A percentile compares a stretch with the other conserved stretches of the same genome.
These are phyloP conservation scores for Sarcophaga subvicina DNA, from an alignment of 2,888 invertebrate species.

Conservation along the genomic window DNA sequence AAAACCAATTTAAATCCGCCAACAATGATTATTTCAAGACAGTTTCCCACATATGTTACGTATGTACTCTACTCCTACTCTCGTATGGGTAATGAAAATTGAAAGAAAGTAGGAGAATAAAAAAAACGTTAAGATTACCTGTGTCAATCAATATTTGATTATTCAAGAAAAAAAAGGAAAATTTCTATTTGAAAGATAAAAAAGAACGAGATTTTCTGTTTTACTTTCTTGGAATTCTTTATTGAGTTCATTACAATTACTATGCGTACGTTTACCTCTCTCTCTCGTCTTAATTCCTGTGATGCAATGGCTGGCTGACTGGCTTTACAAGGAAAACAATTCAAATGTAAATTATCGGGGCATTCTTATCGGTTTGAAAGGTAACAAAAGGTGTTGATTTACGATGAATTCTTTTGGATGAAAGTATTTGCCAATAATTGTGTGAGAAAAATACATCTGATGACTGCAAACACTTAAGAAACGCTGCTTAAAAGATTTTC, in stretches of 20 bases:
- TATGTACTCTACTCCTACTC: background rate
- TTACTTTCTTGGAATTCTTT: slow-evolving; percentile 39
- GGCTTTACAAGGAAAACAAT: slow-evolving; percentile 36
- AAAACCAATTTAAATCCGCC: slow-evolving; percentile 68
- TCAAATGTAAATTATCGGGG: slow-evolving; percentile 56
- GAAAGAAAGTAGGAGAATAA: background rate
- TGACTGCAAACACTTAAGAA: slow-evolving; percentile 36
- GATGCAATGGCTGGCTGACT: background rate
- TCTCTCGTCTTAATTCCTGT: slow-evolving; percentile 30
- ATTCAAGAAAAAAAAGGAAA: slow-evolving; percentile 45
- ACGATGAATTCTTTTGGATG: slow-evolving; percentile 57
- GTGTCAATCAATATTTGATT: slow-evolving; percentile 66
- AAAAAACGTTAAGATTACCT: slow-evolving; percentile 59
- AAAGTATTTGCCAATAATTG: background rate
- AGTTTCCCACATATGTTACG: background rate
- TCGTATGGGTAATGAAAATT: background rate
- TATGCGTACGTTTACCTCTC: background rate
- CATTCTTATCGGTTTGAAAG: slow-evolving; percentile 22
- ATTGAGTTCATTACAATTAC: slow-evolving; percentile 38
- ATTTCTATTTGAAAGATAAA: background rate
- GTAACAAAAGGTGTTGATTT: slow-evolving; percentile 65
- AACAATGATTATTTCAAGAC: slow-evolving; percentile 54
- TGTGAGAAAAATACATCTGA: slow-evolving; percentile 24
- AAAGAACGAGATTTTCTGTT: slow-evolving; percentile 8
- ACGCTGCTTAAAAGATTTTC: background rate